A percentile compares a stretch with the other conserved stretches of the same genome.
These are phyloP conservation scores for Himalopsyche japonica DNA, from an alignment of 2,888 invertebrate species.

Conservation along the genomic window DNA sequence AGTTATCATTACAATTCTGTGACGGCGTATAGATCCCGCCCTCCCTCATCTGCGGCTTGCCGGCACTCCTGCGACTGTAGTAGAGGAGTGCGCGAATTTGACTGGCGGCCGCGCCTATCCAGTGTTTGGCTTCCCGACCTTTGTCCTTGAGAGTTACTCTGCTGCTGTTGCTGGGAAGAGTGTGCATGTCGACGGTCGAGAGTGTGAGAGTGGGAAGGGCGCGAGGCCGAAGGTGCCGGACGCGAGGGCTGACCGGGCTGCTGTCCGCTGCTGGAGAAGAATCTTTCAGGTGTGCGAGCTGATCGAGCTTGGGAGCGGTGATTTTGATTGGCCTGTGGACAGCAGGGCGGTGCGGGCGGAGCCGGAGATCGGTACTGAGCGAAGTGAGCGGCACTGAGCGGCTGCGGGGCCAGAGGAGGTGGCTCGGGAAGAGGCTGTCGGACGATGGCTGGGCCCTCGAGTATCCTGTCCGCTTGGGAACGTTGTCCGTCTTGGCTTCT, in stretches of 20 bases:
- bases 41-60: constrained; percentile 46
- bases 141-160: neutral
- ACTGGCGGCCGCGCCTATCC: constrained; percentile 25
- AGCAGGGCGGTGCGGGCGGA: constrained; percentile 42
- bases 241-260: constrained; percentile 39
- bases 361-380: constrained; percentile 61
- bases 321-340: constrained; percentile 37
- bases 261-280: constrained; percentile 41
- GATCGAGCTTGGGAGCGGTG: constrained; percentile 34
- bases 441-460: constrained; percentile 48
- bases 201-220: constrained; percentile 31
- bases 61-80: constrained; percentile 15
- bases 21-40: constrained; percentile 72
- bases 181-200: constrained; percentile 32
- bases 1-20: constrained; percentile 64
- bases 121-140: constrained; percentile 26
- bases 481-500: constrained; percentile 38
- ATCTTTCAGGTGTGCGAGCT: constrained; percentile 42
- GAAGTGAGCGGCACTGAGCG: constrained; percentile 55
- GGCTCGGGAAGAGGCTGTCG: constrained; percentile 50
- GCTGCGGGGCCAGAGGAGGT: constrained; percentile 43
- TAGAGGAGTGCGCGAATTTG: neutral
- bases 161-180: neutral
- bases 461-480: constrained; percentile 40
- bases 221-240: neutral